Percentiles rank a stretch among this genome's conserved stretches.
These are phyloP conservation scores for Myotis vivesi DNA, from an alignment of 2,797 vertebrate species.

Conservation along the genomic window DNA sequence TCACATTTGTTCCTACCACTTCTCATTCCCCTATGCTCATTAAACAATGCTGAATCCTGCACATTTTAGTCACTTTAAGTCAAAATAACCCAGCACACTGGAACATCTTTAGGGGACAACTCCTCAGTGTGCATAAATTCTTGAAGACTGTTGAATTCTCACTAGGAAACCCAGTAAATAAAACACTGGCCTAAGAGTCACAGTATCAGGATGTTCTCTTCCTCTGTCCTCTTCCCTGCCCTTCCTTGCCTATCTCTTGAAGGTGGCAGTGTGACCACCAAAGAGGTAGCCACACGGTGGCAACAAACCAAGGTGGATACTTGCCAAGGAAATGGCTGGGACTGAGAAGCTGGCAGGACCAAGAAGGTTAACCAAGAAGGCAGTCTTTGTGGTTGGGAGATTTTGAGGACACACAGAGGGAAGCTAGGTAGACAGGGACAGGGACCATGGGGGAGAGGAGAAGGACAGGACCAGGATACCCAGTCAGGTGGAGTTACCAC, in stretches of 20 bases:
- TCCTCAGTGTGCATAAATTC: not conserved
- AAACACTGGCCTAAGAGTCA: not conserved
- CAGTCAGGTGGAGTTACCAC: too few species aligned
- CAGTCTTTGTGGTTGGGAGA: not conserved
- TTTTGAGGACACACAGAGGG: too few species aligned
- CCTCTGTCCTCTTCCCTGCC: not conserved
- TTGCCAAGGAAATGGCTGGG: not conserved
- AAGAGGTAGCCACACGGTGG: not conserved
- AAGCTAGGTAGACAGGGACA: not conserved
- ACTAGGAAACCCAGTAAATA: not conserved
- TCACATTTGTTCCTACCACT: not conserved
- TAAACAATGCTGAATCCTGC: constrained; percentile 8
- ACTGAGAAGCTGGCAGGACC: not conserved
- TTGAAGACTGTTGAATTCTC: not conserved
- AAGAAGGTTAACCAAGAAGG: not conserved
- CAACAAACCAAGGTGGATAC: not conserved
- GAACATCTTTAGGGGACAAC: not conserved
- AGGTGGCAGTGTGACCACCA: not conserved
- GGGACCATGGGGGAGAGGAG: too few species aligned
- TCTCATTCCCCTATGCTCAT: not conserved
- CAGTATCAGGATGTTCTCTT: not conserved
- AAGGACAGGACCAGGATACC: too few species aligned
- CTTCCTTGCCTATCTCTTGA: not conserved
- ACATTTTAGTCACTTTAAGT: not conserved
- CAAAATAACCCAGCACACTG: constrained; percentile 15